Percentiles rank a stretch among this genome's conserved stretches.
These are phyloP conservation scores for Heliothis peltigera DNA, from an alignment of 2,888 invertebrate genomes.

Conservation along the genomic window DNA sequence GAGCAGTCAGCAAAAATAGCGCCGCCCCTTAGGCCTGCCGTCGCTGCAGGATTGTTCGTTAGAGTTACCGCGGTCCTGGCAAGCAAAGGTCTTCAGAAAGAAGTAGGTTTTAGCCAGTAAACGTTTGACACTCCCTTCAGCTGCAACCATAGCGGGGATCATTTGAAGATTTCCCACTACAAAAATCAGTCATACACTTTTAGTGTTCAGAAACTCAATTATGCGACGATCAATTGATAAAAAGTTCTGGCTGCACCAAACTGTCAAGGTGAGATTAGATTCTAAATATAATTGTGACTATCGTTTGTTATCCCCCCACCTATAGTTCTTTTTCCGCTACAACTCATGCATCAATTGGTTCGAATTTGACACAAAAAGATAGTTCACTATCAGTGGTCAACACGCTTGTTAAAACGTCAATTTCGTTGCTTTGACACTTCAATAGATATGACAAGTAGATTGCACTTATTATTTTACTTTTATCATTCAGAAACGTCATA, in stretches of 20 bases:
- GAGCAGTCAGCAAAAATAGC: too few species aligned
- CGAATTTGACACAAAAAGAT: conserved; percentile 39
- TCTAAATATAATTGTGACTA: conserved; percentile 25
- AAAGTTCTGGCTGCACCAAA: conserved; percentile 7
- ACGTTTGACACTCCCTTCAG: too few species aligned
- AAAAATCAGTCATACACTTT: too few species aligned
- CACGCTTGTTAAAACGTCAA: conserved; percentile 18
- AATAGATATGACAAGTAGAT: conserved; percentile 17
- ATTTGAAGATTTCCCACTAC: too few species aligned
- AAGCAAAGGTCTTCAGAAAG: too few species aligned
- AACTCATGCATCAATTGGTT: conserved; percentile 20
- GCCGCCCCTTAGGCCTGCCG: too few species aligned
- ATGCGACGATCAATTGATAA: background rate
- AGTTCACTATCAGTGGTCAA: conserved; percentile 31
- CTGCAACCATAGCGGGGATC: too few species aligned
- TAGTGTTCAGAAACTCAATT: background rate
- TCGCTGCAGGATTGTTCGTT: too few species aligned
- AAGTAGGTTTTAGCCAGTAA: too few species aligned
- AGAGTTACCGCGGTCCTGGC: too few species aligned
- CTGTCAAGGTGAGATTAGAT: conserved; percentile 20
- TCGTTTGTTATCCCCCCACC: conserved; percentile 4
- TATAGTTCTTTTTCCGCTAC: background rate
- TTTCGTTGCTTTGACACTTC: conserved; percentile 15
- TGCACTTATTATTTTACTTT: conserved; percentile 6
- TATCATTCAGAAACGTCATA: conserved; percentile 16